These are phyloP conservation scores for Chiroxiphia lanceolata DNA, from an alignment of 2,797 vertebrate genomes.

Conservation along the genomic window DNA sequence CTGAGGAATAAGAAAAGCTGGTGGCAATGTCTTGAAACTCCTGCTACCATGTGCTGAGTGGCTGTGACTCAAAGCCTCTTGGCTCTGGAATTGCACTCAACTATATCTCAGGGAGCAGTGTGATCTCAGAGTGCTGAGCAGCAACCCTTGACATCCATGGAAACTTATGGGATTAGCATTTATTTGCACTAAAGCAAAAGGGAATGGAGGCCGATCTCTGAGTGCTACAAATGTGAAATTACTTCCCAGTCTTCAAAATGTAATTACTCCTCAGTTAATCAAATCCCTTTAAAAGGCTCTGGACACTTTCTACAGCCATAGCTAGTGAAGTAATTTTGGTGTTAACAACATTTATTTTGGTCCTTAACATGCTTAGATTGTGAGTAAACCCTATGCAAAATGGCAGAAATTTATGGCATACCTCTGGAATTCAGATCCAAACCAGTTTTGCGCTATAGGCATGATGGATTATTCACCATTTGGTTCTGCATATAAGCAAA, in stretches of 20 bases:
- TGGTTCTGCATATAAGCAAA: background rate
- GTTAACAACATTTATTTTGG: background rate
- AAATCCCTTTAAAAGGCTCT: background rate
- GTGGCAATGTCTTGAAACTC: background rate
- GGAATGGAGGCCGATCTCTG: accelerated
- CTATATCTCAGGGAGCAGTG: background rate
- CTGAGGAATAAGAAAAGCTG: background rate
- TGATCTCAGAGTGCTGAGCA: background rate
- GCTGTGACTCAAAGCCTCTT: slow-evolving; percentile 36
- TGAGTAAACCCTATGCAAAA: background rate
- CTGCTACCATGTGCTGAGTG: background rate
- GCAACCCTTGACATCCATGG: background rate
- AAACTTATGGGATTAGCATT: background rate
- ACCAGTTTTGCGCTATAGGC: background rate
- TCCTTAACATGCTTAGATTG: background rate
- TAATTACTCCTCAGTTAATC: slow-evolving; percentile 19
- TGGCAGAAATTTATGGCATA: background rate
- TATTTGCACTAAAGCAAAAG: background rate
- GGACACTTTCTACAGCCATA: background rate
- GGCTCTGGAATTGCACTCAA: background rate
- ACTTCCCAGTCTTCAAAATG: background rate
- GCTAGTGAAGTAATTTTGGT: background rate
- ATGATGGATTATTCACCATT: background rate
- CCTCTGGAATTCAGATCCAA: slow-evolving; percentile 8
- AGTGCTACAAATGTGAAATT: background rate